These are phyloP conservation scores for Plecturocebus donacophilus DNA, from an alignment of 2,113 vertebrate species.

Conservation along the genomic window DNA sequence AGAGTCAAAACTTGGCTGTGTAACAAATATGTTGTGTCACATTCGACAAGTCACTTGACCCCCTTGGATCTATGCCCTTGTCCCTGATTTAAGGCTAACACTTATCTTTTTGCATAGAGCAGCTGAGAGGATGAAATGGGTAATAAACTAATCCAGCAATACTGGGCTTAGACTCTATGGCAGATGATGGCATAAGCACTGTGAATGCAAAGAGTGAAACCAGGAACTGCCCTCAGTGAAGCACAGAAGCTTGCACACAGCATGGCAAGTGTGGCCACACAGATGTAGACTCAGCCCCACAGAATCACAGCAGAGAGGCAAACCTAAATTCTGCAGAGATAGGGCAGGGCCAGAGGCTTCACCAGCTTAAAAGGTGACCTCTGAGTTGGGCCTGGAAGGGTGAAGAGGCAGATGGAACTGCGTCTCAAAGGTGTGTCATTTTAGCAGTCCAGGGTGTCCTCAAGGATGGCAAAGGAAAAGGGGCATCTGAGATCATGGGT, in stretches of 20 bases:
- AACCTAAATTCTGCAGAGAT: neutral
- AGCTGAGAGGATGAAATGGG: neutral
- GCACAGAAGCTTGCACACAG: neutral
- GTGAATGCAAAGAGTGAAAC: neutral
- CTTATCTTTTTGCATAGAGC: neutral
- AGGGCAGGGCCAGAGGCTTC: neutral
- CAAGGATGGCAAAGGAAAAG: neutral
- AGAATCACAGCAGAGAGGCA: neutral
- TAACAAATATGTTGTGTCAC: neutral
- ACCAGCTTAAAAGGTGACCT: neutral
- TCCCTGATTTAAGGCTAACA: neutral
- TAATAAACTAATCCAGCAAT: neutral
- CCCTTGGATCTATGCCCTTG: neutral
- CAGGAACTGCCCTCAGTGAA: neutral
- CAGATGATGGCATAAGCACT: neutral
- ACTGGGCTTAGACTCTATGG: neutral
- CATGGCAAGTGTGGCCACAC: neutral
- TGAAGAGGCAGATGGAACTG: neutral
- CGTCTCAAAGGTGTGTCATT: neutral
- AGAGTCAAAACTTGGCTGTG: neutral
- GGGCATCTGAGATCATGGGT: neutral
- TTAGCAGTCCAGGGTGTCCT: neutral
- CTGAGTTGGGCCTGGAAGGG: neutral
- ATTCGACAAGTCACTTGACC: neutral
- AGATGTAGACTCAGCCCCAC: neutral